Percentiles rank a stretch among this genome's conserved stretches.
Evolutionary conservation across 2,888 invertebrate species (phyloP).

Genomic region (Hybos culiciformis): DNA sequence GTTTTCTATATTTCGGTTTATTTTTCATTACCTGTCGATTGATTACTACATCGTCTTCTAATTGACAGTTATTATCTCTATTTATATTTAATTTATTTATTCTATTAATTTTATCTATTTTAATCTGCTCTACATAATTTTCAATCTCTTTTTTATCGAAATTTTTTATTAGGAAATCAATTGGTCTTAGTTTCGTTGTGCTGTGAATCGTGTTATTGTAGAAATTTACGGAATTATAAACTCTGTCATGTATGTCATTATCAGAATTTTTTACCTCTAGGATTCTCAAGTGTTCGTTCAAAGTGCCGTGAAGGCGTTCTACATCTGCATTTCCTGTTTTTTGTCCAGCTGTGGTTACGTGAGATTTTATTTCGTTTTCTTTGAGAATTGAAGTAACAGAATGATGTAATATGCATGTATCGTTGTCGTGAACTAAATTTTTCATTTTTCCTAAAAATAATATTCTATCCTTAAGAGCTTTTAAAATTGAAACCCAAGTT

Average conservation of each 20-base stretch:
- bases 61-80: background rate
- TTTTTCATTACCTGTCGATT: background rate
- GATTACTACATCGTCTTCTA: background rate
- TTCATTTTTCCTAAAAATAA: no score
- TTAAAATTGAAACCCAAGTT: constrained; percentile 5
- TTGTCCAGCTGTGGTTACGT: no score
- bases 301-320: no score
- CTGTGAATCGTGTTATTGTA: background rate
- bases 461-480: constrained; percentile 6
- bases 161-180: background rate
- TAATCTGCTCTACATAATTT: background rate
- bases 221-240: background rate
- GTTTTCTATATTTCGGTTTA: background rate
- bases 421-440: no score
- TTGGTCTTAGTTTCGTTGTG: background rate
- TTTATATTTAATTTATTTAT: no score
- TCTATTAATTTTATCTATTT: background rate
- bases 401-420: no score
- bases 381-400: constrained; percentile 1
- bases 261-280: background rate
- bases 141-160: background rate
- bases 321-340: no score
- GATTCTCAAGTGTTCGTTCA: no score
- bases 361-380: constrained; percentile 2
- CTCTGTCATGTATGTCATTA: background rate